Conservation (phyloP, 2,113 vertebrate species). For the Muntiacus muntjak region DNA sequence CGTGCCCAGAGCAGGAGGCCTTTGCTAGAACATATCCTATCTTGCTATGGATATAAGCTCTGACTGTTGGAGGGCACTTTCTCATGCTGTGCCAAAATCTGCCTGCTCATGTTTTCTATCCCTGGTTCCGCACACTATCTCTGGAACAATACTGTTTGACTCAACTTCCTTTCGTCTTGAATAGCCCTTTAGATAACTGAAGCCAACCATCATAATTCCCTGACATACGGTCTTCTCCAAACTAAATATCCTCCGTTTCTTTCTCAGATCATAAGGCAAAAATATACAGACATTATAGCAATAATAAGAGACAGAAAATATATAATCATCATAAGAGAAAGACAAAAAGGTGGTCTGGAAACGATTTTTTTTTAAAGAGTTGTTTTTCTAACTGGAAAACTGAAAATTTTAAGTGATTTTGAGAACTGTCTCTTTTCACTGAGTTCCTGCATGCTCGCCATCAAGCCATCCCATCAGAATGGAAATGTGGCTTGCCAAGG, state of each 20-base stretch:
- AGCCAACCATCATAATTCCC: neutral
- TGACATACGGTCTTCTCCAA: neutral
- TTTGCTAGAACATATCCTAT: slow-evolving; percentile 14
- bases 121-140: neutral
- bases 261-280: slow-evolving; percentile 1
- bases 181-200: neutral
- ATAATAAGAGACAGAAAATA: neutral
- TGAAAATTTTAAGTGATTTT: neutral
- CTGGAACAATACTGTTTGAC: slow-evolving; percentile 15
- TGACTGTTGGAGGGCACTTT: neutral
- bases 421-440: neutral
- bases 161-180: slow-evolving; percentile 38
- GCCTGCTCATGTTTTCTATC: slow-evolving; percentile 6
- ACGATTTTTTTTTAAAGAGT: neutral
- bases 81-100: neutral
- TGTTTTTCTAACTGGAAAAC: neutral
- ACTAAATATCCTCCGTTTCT: neutral
- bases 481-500: neutral
- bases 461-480: neutral
- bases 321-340: neutral
- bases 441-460: neutral
- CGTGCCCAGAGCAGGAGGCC: neutral
- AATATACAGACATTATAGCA: neutral
- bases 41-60: neutral
- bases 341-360: neutral